phyloP scores from a whole-genome alignment of 1,140 invertebrate genomes.

The Ectropis grisescens region DNA sequence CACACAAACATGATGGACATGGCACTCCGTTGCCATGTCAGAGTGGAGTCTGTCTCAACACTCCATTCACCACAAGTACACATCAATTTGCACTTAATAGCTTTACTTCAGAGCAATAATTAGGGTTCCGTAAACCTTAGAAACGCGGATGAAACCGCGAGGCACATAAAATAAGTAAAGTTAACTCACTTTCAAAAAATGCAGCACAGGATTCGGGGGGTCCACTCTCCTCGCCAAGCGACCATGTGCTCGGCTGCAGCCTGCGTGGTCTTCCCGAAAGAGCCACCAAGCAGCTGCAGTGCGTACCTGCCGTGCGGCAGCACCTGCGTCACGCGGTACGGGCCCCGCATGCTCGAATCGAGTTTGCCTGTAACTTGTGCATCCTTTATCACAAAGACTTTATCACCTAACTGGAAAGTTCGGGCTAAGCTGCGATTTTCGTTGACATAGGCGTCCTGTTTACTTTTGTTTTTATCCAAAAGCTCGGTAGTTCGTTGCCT shows the following conservation, averaged over 20 bases:
- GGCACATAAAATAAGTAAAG: too few species aligned
- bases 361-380: background rate
- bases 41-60: too few species aligned
- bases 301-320: background rate
- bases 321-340: background rate
- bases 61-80: too few species aligned
- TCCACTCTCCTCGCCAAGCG: background rate
- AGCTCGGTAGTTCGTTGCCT: background rate
- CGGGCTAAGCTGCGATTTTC: background rate
- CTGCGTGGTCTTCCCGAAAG: background rate
- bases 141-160: too few species aligned
- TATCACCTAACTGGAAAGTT: background rate
- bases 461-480: background rate
- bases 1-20: too few species aligned
- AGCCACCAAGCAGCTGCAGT: background rate
- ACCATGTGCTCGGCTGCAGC: background rate
- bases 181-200: background rate
- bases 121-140: too few species aligned
- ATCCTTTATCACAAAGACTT: background rate
- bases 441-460: background rate
- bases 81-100: too few species aligned
- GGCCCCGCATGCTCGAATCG: background rate
- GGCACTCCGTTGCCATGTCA: too few species aligned
- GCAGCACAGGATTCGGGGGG: background rate
- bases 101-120: too few species aligned